Evolutionary conservation across 2,888 invertebrate genomes (phyloP), one percentile per base, ranked within the genome.

Genomic region (Cyclophora albipunctata): DNA sequence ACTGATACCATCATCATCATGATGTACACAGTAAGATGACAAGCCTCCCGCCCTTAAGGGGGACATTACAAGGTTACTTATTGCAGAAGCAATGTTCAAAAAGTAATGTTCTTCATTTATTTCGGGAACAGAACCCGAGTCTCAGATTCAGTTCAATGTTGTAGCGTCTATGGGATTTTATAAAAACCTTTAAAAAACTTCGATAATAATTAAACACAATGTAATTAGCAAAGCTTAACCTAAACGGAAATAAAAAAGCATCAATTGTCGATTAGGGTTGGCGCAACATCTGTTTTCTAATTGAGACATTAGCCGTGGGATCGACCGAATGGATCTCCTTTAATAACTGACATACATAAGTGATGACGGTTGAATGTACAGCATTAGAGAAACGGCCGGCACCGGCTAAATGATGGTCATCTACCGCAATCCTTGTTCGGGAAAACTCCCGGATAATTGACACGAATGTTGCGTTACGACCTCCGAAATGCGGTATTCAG

Each of bases 361-460:
- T 75, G 79, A 83, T 80, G 81, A 71, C 59, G 64, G 71, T 54
- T 61, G 73, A 77, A 75, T 72, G 75, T 78, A 72, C 64, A 69
- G 60, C 64, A 68, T 75, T 74, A 76, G 70, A 70, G 68, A 69
- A 68, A 63, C 66, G 69, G 69, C 63, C 65, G 64, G 71, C 67
- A 51, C 67, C 68, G 73, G 66, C 70, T 77, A 81, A 84, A 84
- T 79, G 77, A 79, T 80, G 69, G 74, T 73, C 77, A 76, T 82
- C 74, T 78, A 65, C 70, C 73, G 75, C 77, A 82, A 82, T 79
- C 81, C 81, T 79, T 74, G 76, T 66, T 65, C 62, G 75, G 75
- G 75, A 73, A 81, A 84, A 81, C 77, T 77, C 81, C 69, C 69
- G 73, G 78, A 81, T 84, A 84, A 84, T 84, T 84, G 84, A 83